phyloP scores from a whole-genome alignment of 1,140 invertebrate genomes.

The Eriocheir sinensis region DNA sequence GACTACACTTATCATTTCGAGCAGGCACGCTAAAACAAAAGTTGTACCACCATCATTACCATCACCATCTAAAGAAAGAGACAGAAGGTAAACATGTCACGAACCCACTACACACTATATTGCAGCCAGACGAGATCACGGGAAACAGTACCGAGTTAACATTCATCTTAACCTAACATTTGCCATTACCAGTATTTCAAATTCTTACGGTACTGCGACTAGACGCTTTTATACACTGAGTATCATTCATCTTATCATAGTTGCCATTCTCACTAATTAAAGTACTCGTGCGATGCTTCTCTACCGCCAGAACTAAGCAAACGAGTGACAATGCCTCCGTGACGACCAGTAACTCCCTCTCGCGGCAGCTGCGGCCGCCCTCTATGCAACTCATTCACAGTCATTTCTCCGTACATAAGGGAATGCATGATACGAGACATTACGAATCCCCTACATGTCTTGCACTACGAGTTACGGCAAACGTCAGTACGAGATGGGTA shows the following conservation, averaged over 20 bases:
- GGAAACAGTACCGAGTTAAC: not conserved
- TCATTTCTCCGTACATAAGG: not conserved
- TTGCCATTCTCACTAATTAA: not conserved
- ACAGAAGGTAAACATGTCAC: not conserved
- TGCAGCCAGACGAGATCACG: not conserved
- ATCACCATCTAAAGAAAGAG: too few relatives aligned
- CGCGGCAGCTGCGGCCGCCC: not conserved
- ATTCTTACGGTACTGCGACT: not conserved
- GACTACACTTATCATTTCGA: not conserved
- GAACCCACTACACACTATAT: not conserved
- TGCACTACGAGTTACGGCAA: constrained; percentile 2
- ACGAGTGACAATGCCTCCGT: not conserved
- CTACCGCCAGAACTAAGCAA: too few relatives aligned
- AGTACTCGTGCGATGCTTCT: not conserved
- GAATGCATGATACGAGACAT: not conserved
- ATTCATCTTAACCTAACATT: not conserved
- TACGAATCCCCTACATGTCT: not conserved
- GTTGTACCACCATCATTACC: too few relatives aligned
- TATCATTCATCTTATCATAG: too few relatives aligned
- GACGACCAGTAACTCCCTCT: not conserved
- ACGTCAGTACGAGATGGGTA: not conserved
- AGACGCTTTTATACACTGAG: not conserved
- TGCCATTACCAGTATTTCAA: not conserved
- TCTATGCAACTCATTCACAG: not conserved
- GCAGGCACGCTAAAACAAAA: not conserved